Base-by-base conservation (phyloP, 2,113 vertebrate species). In the Cinclus mexicanus region DNA sequence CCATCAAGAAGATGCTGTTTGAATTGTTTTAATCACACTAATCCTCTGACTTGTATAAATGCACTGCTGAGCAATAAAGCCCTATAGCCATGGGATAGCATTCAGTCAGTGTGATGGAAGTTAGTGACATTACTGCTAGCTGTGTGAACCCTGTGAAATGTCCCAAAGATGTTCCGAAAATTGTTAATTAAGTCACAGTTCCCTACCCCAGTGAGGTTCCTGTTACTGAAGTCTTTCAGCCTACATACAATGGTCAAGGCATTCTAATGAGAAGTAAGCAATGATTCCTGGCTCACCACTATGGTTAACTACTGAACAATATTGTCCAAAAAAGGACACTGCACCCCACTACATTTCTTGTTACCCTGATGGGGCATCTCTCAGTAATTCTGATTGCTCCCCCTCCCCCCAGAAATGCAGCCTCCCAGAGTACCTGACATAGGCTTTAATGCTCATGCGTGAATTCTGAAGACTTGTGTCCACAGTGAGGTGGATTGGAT, bases 361-460 rank as follows among this genome's bases (percentile, higher is more conserved):
- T 44, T 52, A 63, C 14, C n/a, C 72, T 69, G 21, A 24, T 24
- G 21, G 10, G 29, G 17, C 8, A 0, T 47, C 50, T 88, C 39
- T 69, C 17, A 44, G 82, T 31, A 80, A 63, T 5, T 83, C 63
- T 35, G 15, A 29, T 0, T 29, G 22, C 57, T 63, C 77, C 28
- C 77, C 63, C 31, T 74, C 69, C 39, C 56, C 69, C 39, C 56
- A 47, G 42, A 75, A 71, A 61, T 4, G 39, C 56, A 68, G 65
- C 47, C 35, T 50, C 72, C 52, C 39, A 12, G 28, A 83, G 42
- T 75, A 99, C 99, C 99, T 99, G 98, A 99, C 98, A 1, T 99
- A 99, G 78, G 99, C 99, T 26, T 99, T 99, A 97, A 99, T 99
- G 98, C 98, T 99, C 99, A 99, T 99, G 93, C 99, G 99, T 52